Evolutionary conservation across 2,888 invertebrate species (phyloP).

Genomic region (Poecilobothrus nobilitatus): DNA sequence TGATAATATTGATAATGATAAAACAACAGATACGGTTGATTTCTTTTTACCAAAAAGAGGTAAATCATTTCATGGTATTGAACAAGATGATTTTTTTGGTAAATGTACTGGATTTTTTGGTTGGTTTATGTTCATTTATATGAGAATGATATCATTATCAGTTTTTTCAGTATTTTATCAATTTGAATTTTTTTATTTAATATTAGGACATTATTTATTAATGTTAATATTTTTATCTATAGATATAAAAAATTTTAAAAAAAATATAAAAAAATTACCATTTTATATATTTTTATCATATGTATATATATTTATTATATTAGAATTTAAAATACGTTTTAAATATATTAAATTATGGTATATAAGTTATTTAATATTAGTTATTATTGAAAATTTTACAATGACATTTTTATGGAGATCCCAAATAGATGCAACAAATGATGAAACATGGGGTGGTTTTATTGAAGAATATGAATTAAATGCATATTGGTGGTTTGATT

Average conservation of each 20-base stretch:
- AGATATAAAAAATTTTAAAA: slow-evolving; percentile 43
- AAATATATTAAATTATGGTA: slow-evolving; percentile 63
- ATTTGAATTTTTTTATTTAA: slow-evolving; percentile 50
- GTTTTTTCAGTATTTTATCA: slow-evolving; percentile 62
- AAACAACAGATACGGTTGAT: slow-evolving; percentile 33
- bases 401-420: slow-evolving; percentile 65
- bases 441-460: not conserved
- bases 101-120: slow-evolving; percentile 61
- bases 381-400: slow-evolving; percentile 56
- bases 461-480: slow-evolving; percentile 46
- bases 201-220: slow-evolving; percentile 56
- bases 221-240: slow-evolving; percentile 57
- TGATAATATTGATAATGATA: slow-evolving; percentile 14
- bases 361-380: slow-evolving; percentile 56
- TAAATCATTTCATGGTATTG: slow-evolving; percentile 55
- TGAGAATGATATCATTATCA: slow-evolving; percentile 60
- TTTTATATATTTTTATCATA: slow-evolving; percentile 65
- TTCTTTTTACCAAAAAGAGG: slow-evolving; percentile 44
- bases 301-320: slow-evolving; percentile 64
- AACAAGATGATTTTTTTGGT: slow-evolving; percentile 66
- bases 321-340: slow-evolving; percentile 73
- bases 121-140: slow-evolving; percentile 68
- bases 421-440: not conserved
- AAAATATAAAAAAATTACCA: slow-evolving; percentile 47
- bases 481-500: slow-evolving; percentile 60